These are phyloP conservation scores for Pelochelys cantorii DNA, from an alignment of 2,797 vertebrate genomes.

Conservation along the genomic window DNA sequence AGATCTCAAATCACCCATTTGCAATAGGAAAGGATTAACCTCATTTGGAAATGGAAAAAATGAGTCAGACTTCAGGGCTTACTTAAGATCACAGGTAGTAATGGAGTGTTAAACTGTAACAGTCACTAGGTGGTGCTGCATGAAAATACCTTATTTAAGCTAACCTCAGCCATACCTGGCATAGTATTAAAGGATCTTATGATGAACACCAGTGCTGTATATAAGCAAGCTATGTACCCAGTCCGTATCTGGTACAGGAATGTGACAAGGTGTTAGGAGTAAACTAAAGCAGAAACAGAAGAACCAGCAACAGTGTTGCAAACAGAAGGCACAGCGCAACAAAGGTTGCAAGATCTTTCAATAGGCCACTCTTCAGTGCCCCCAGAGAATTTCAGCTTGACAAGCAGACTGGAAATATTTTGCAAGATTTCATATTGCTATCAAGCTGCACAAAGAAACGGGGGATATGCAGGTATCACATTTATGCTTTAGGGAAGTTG, in stretches of 20 bases:
- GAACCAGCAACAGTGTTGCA: not conserved
- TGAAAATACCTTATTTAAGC: not conserved
- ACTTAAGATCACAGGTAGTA: not conserved
- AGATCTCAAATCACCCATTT: not conserved
- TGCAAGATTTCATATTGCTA: not conserved
- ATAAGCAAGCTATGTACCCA: not conserved
- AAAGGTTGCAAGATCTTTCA: not conserved
- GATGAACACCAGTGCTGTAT: not conserved
- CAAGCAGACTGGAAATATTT: not conserved
- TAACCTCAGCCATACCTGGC: no score
- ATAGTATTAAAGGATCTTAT: not conserved
- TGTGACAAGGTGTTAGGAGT: not conserved
- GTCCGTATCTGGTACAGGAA: not conserved
- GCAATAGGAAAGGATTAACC: not conserved
- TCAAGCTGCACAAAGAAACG: not conserved
- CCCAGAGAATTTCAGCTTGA: not conserved
- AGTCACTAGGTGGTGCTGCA: not conserved
- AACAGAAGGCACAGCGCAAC: not conserved
- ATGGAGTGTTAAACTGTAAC: not conserved
- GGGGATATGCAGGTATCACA: not conserved
- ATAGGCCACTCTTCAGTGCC: not conserved
- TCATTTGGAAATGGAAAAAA: not conserved
- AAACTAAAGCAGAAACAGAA: not conserved
- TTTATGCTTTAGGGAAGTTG: not conserved
- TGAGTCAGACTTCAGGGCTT: not conserved